Conservation (phyloP, 2,888 invertebrate genomes). For the Dendrolimus houi region DNA sequence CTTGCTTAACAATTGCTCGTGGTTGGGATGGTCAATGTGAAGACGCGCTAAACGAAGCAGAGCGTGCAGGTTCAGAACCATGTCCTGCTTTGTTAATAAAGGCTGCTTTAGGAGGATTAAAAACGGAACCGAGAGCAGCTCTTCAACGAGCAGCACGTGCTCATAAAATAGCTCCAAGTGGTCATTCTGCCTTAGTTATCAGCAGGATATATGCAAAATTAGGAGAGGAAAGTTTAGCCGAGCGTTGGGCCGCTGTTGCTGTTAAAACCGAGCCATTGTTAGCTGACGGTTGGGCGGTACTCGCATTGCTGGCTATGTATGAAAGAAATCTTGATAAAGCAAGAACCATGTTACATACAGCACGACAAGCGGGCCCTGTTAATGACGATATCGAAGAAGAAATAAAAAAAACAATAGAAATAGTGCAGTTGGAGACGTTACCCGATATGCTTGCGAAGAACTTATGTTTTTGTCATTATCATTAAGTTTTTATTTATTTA, state of each 20-base stretch:
- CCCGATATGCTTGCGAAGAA: slow-evolving; percentile 47
- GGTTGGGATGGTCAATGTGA: slow-evolving; percentile 54
- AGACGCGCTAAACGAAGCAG: slow-evolving; percentile 36
- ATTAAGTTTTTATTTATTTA: slow-evolving; percentile 12
- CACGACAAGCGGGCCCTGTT: slow-evolving; percentile 49
- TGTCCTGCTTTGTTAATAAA: slow-evolving; percentile 40
- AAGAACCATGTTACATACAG: slow-evolving; percentile 49
- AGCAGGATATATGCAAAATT: slow-evolving; percentile 42
- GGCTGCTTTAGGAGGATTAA: slow-evolving; percentile 41
- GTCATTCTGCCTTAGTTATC: slow-evolving; percentile 48
- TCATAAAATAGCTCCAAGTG: slow-evolving; percentile 48
- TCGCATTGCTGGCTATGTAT: slow-evolving; percentile 49
- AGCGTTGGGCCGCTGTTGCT: slow-evolving; percentile 55
- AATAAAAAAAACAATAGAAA: slow-evolving; percentile 33
- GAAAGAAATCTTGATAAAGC: slow-evolving; percentile 44
- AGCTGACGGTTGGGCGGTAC: slow-evolving; percentile 60
- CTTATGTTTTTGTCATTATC: slow-evolving; percentile 48
- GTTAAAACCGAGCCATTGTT: slow-evolving; percentile 53
- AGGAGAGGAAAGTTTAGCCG: slow-evolving; percentile 39
- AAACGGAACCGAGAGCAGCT: slow-evolving; percentile 31
- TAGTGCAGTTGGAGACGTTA: slow-evolving; percentile 33
- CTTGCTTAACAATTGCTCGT: slow-evolving; percentile 32
- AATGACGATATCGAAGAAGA: slow-evolving; percentile 45
- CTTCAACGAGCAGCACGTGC: slow-evolving; percentile 57
- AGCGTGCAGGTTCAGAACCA: slow-evolving; percentile 38